Conservation (phyloP, 2,888 invertebrate genomes). For the Amiota mariae region DNA sequence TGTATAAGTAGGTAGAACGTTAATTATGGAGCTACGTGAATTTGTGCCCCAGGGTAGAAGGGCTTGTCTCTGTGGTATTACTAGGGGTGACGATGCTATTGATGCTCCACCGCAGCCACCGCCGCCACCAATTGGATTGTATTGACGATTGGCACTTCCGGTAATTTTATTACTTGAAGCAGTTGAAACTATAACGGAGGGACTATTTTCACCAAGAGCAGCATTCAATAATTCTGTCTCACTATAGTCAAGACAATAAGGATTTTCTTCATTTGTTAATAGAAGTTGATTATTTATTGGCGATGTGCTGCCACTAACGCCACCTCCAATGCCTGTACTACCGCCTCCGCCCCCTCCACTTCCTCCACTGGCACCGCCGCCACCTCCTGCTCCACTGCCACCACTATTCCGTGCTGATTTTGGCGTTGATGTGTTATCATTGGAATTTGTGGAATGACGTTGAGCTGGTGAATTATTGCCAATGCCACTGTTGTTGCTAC, state of each 20-base stretch:
- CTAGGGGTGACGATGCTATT: slow-evolving; percentile 51
- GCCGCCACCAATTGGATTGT: slow-evolving; percentile 2
- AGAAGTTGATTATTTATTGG: slow-evolving; percentile 61
- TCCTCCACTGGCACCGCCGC: slow-evolving; percentile 29
- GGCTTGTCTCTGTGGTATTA: slow-evolving; percentile 75
- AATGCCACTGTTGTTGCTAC: slow-evolving; percentile 11
- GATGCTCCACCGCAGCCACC: background rate
- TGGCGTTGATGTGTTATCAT: slow-evolving; percentile 66
- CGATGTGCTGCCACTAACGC: slow-evolving; percentile 53
- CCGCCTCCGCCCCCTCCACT: background rate
- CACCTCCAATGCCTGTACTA: slow-evolving; percentile 18
- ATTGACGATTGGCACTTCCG: slow-evolving; percentile 15
- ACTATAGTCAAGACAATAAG: slow-evolving; percentile 40
- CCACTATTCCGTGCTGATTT: slow-evolving; percentile 51
- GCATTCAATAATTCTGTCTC: slow-evolving; percentile 24
- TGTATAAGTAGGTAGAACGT: slow-evolving; percentile 66
- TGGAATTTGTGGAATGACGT: slow-evolving; percentile 65
- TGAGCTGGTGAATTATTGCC: slow-evolving; percentile 49
- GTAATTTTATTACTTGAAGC: slow-evolving; percentile 1
- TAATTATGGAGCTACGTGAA: slow-evolving; percentile 71
- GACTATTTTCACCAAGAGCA: slow-evolving; percentile 28
- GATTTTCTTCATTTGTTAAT: slow-evolving; percentile 6
- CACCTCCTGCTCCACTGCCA: slow-evolving; percentile 36
- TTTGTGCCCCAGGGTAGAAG: slow-evolving; percentile 87
- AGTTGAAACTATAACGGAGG: slow-evolving; percentile 15